Base-by-base conservation (phyloP, 2,888 invertebrate species). In the Troides oblongomaculatus region DNA sequence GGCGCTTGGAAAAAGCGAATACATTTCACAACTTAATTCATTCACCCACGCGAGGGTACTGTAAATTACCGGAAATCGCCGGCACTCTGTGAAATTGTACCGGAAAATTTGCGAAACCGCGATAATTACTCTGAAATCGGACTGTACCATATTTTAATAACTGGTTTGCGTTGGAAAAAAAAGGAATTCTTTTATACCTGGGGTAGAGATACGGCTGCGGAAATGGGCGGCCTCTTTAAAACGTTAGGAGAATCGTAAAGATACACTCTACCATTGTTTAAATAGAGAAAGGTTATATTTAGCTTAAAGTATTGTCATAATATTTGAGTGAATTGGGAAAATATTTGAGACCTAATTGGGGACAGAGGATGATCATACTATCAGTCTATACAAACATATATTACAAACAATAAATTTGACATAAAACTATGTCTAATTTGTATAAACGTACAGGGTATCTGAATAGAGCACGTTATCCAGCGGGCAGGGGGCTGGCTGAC, bases 11-110 rank as follows among this genome's bases (percentile, higher is more conserved):
- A 66, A 63, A 60, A 53, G 36, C 36, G 43, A 59, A 62, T 59
- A 61, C 53, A 64, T 63, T 64, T 60, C n/a, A 46, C 64, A 58
- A 66, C 63, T 70, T 64, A 67, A 66, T 70, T 70, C 70, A 67
- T 70, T 64, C 63, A 60, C 39, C 63, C 70, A 66, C 66, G 70
- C 70, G 46, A 71, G 50, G 68, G 71, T 67, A 59, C 59, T 68
- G 61, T 68, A 70, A 71, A 74, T 71, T 74, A 70, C 71, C 69
- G 73, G 73, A 72, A 74, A 72, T 69, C 71, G 64, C 68, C 62
- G 63, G 66, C 72, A 70, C 72, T 74, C 69, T 67, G 72, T 65
- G 69, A 71, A 71, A 74, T 72, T 71, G 72, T 72, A 74, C 72
- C 72, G 72, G 72, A 71, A 65, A 71, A 72, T 72, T 72, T 70